Evolutionary conservation across 2,888 invertebrate species (phyloP), one percentile per base, ranked within the genome.

Genomic region (Epistrophella euchroma): DNA sequence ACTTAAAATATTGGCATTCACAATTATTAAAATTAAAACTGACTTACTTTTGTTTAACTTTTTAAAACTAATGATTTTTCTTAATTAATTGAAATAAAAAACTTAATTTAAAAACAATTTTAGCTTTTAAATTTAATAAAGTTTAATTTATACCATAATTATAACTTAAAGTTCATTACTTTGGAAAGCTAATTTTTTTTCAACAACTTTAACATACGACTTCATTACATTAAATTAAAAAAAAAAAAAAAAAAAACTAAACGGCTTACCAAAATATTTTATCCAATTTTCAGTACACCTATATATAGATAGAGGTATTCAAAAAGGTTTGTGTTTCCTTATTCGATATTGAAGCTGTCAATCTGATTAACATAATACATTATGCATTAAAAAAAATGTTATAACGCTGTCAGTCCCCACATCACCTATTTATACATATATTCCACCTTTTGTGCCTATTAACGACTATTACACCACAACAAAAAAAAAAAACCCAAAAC

Each of bases 401-500:
- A 28, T 5, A 43, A 64, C 45, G 0, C 40, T 62, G 40, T 62
- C 62, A 64, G 45, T 45, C 17, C 66, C 32, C 22, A 68, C 66
- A 68, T 64, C 45, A 47, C 50, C 66, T 68, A 47, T 19, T 10
- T 32, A 40, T n/a, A 25, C 43, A 47, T 17, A 15, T 35, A 68
- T 68, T 68, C 66, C 35, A 73, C 56, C 56, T 55, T 19, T 15
- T 37, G 32, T 56, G 78, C 72, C 72, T 78, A 47, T 78, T 78
- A 72, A 78, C 78, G 37, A 64, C 64, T 72, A 72, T 72, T 64
- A 79, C 56, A 73, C 58, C 74, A 78, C 47, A 71, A 40, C 19
- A 60, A 70, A 7, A 13, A 28, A 37, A 40, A 60, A 2, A 35
- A 70, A 70, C 11, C 50, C 28, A 40, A 40, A 50, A 56, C 47